Percentiles rank a stretch among this genome's conserved stretches.
These are phyloP conservation scores for Suncus etruscus DNA, from an alignment of 2,113 vertebrate genomes.

Conservation along the genomic window DNA sequence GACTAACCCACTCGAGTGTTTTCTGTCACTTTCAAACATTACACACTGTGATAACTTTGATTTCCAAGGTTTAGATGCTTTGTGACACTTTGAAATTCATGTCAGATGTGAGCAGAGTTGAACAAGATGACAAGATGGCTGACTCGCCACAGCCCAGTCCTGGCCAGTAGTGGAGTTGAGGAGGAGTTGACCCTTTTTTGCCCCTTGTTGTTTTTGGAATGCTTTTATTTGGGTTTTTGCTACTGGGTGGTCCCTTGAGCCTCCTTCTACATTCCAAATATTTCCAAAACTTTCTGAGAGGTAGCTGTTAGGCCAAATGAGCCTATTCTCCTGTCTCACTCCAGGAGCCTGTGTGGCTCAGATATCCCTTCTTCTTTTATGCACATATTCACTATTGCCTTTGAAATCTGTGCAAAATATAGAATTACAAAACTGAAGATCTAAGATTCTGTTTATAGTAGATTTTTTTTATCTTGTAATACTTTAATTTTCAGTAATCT, in stretches of 20 bases:
- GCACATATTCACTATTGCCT: not conserved
- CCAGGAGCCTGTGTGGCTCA: not conserved
- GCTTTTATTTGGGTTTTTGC: slow-evolving; percentile 39
- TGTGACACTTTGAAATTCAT: not conserved
- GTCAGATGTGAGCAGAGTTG: not conserved
- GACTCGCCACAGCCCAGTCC: not conserved
- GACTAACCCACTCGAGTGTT: not conserved
- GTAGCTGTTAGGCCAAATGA: not conserved
- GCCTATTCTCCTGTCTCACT: not conserved
- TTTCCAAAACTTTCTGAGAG: slow-evolving; percentile 58
- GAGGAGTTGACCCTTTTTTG: not conserved
- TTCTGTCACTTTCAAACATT: slow-evolving; percentile 45
- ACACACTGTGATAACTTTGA: slow-evolving; percentile 14
- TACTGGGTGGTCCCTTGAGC: slow-evolving; percentile 58
- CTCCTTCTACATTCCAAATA: slow-evolving; percentile 58
- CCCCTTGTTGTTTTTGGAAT: slow-evolving; percentile 52
- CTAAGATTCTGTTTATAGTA: not conserved
- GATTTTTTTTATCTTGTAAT: not conserved
- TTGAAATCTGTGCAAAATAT: slow-evolving; percentile 33
- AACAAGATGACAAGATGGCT: not conserved
- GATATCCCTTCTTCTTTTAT: not conserved
- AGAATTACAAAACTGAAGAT: slow-evolving; percentile 32
- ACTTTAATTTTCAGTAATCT: not conserved
- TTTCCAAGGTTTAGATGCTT: not conserved
- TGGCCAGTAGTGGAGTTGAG: not conserved